These are phyloP conservation scores for Hemitrygon akajei DNA, from an alignment of 2,797 vertebrate species.

Conservation along the genomic window DNA sequence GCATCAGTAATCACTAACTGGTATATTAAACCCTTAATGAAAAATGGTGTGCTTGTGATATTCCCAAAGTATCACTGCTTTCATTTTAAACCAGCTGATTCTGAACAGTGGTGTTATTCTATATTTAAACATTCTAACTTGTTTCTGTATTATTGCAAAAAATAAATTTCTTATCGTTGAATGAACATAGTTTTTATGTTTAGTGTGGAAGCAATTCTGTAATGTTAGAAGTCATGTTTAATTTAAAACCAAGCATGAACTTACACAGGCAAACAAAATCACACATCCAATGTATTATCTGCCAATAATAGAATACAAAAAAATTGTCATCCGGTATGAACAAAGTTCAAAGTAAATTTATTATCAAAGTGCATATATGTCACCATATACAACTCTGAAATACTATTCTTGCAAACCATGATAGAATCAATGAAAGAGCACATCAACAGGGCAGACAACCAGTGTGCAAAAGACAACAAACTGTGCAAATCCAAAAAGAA, in stretches of 20 bases:
- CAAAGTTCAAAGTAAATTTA: too few relatives aligned
- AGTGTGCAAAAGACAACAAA: too few relatives aligned
- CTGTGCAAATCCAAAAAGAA: too few relatives aligned
- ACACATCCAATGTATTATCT: background rate
- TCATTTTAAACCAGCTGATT: background rate
- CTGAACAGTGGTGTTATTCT: background rate
- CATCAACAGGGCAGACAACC: too few relatives aligned
- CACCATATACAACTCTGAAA: too few relatives aligned
- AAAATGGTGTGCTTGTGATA: slow-evolving; percentile 11
- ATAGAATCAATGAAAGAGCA: too few relatives aligned
- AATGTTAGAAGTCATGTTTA: background rate
- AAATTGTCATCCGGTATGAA: background rate
- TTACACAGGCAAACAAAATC: background rate
- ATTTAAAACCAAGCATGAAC: background rate
- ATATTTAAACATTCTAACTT: background rate
- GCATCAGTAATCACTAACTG: slow-evolving; percentile 28
- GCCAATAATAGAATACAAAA: too few relatives aligned
- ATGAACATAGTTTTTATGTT: background rate
- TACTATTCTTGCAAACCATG: too few relatives aligned
- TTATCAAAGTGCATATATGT: too few relatives aligned
- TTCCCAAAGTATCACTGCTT: background rate
- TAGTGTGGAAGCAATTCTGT: background rate
- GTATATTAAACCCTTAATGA: slow-evolving; percentile 22
- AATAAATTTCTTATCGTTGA: background rate
- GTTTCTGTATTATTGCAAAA: background rate